These are phyloP conservation scores for Pollenia angustigena DNA, from an alignment of 2,888 invertebrate species.

Conservation along the genomic window DNA sequence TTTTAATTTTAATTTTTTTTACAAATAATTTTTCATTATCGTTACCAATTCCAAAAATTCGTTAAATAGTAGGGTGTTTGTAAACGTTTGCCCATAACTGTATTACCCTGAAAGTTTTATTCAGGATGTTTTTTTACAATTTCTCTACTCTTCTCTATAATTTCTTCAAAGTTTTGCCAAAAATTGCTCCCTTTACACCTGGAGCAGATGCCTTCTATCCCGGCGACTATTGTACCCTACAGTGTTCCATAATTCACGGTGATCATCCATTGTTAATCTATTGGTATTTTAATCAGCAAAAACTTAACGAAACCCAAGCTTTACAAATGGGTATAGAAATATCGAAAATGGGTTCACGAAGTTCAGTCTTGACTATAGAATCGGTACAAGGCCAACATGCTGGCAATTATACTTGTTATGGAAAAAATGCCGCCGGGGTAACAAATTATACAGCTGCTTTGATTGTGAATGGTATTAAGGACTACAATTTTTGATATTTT, in stretches of 20 bases:
- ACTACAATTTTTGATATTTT: constrained; percentile 1
- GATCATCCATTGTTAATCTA: constrained; percentile 90
- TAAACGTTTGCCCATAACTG: too few relatives aligned
- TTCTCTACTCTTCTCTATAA: neutral
- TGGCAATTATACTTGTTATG: constrained; percentile 89
- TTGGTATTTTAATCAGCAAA: constrained; percentile 88
- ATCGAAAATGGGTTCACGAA: constrained; percentile 84
- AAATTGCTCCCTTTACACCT: constrained; percentile 91
- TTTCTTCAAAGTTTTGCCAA: constrained; percentile 87
- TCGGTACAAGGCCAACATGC: constrained; percentile 87
- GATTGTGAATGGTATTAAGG: constrained; percentile 87
- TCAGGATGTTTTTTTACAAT: neutral
- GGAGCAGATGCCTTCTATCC: constrained; percentile 89
- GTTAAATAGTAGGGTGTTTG: too few relatives aligned
- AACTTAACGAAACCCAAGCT: constrained; percentile 85
- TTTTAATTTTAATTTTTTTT: too few relatives aligned
- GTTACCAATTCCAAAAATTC: too few relatives aligned
- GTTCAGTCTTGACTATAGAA: constrained; percentile 87
- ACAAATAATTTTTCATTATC: too few relatives aligned
- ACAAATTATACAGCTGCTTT: constrained; percentile 88
- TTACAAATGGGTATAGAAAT: constrained; percentile 83
- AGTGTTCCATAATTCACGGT: constrained; percentile 90
- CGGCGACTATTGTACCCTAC: constrained; percentile 87
- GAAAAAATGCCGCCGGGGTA: constrained; percentile 87
- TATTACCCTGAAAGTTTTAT: too few relatives aligned